Conservation (phyloP, 2,113 vertebrate species). For the Petroica traversi region DNA sequence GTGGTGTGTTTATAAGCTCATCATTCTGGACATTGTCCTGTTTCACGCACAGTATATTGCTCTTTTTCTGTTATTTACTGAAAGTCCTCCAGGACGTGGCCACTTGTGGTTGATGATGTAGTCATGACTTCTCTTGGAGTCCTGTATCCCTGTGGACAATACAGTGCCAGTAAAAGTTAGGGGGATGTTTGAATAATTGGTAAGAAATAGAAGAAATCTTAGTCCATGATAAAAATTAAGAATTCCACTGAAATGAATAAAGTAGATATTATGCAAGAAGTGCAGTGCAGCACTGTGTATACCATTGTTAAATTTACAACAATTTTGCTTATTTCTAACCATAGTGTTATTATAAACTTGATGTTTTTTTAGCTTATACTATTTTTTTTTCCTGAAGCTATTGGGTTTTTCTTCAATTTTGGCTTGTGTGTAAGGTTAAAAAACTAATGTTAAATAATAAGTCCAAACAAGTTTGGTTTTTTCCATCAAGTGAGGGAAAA, state of each 20-base stretch:
- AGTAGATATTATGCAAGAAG: not conserved
- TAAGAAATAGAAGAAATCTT: not conserved
- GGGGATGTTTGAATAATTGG: not conserved
- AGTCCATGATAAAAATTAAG: not conserved
- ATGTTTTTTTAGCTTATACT: not conserved
- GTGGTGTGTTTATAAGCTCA: rapidly evolving
- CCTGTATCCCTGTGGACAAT: not conserved
- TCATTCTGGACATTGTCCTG: not conserved
- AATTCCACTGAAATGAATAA: not conserved
- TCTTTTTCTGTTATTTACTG: not conserved
- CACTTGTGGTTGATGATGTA: not conserved
- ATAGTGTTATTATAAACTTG: not conserved
- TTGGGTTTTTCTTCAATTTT: not conserved
- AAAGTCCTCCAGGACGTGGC: not conserved
- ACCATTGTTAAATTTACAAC: not conserved
- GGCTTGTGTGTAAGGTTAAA: not conserved
- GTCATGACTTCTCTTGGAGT: not conserved
- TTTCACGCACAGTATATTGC: not conserved
- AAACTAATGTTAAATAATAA: not conserved
- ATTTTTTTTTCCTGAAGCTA: not conserved
- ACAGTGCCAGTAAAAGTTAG: not conserved
- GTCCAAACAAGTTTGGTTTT: not conserved
- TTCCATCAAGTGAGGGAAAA: not conserved
- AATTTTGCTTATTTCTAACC: not conserved
- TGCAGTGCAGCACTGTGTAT: not conserved